These are phyloP conservation scores for Brachyalestes nurse DNA, from an alignment of 2,797 vertebrate genomes.

Conservation along the genomic window DNA sequence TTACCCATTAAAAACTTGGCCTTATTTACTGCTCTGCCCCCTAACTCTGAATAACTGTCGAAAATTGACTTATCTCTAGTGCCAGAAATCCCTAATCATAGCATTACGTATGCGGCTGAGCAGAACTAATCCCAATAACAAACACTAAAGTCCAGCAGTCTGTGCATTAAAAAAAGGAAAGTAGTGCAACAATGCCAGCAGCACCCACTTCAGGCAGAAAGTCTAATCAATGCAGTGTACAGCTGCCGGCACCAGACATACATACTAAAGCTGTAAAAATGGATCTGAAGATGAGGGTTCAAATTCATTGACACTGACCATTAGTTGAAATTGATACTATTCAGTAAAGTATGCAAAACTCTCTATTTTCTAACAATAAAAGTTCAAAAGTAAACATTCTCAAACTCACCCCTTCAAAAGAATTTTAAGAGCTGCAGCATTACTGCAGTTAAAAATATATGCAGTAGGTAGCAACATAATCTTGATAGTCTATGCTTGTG, in stretches of 20 bases:
- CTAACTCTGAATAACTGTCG: conserved; percentile 63
- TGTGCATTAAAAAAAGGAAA: conserved; percentile 67
- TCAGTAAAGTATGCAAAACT: not conserved
- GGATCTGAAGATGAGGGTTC: not conserved
- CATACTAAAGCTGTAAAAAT: not conserved
- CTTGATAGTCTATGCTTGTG: no score
- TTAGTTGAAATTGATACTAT: not conserved
- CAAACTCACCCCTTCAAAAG: no score
- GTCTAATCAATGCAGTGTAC: conserved; percentile 4
- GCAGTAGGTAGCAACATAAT: no score
- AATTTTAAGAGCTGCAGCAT: no score
- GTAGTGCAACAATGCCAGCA: conserved; percentile 66
- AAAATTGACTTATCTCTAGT: conserved; percentile 78
- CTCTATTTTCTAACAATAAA: not conserved
- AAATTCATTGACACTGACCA: not conserved
- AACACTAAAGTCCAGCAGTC: conserved; percentile 77
- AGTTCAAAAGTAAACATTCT: not conserved
- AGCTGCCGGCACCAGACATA: conserved; percentile 3
- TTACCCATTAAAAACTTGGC: conserved; percentile 56
- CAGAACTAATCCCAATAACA: conserved; percentile 78
- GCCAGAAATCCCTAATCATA: conserved; percentile 81
- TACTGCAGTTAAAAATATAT: no score
- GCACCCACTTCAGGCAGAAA: conserved; percentile 1
- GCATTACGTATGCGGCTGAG: conserved; percentile 77
- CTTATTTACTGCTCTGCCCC: conserved; percentile 65